Conservation (phyloP, 2,888 invertebrate genomes). For the Lissocephala sabroskyi region DNA sequence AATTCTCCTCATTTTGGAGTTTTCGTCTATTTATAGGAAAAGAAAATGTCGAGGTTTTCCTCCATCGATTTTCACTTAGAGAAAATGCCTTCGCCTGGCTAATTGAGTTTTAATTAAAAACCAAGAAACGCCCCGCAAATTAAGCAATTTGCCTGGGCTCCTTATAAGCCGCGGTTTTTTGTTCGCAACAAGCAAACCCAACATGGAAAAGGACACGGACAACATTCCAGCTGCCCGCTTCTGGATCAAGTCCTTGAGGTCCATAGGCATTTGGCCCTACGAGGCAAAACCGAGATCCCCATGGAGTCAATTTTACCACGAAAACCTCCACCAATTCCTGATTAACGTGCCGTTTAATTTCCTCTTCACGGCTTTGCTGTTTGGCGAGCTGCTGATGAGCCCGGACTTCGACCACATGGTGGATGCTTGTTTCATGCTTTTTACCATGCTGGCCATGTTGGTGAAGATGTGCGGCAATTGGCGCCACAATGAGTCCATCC, state of each 20-base stretch:
- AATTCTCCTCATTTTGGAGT: constrained; percentile 39
- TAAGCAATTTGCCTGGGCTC: constrained; percentile 27
- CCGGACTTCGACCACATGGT: constrained; percentile 26
- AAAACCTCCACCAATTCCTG: too few relatives aligned
- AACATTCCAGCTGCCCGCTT: too few relatives aligned
- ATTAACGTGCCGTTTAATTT: constrained; percentile 16
- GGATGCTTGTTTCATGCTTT: constrained; percentile 26
- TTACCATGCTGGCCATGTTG: constrained; percentile 26
- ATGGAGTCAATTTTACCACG: too few relatives aligned
- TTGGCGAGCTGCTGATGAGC: constrained; percentile 31
- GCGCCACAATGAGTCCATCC: constrained; percentile 18
- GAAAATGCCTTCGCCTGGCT: neutral
- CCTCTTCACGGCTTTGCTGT: constrained; percentile 22
- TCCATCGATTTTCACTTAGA: constrained; percentile 28
- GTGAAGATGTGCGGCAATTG: constrained; percentile 33
- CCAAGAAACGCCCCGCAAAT: constrained; percentile 30
- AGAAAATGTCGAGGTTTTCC: too few relatives aligned
- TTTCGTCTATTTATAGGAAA: constrained; percentile 28
- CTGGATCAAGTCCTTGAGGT: neutral
- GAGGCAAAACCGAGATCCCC: neutral
- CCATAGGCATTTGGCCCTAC: constrained; percentile 21
- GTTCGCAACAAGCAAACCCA: too few relatives aligned
- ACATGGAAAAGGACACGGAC: too few relatives aligned
- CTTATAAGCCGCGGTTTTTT: constrained; percentile 16
- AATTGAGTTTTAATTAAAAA: constrained; percentile 45